Percentiles rank a stretch among this genome's conserved stretches.
These are phyloP conservation scores for Columba livia DNA, from an alignment of 2,113 vertebrate species.

Conservation along the genomic window DNA sequence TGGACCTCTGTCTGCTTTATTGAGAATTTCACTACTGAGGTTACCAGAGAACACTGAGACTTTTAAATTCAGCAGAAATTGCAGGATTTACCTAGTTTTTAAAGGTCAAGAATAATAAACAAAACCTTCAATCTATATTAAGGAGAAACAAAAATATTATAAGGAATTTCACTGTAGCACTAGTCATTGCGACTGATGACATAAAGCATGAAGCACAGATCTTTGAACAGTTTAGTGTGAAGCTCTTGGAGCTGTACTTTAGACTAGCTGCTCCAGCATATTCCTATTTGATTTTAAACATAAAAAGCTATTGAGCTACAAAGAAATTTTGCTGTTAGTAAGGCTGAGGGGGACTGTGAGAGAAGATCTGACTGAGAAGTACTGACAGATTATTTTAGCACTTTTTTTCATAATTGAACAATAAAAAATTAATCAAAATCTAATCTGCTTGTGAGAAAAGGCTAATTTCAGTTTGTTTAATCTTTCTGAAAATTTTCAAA, in stretches of 20 bases:
- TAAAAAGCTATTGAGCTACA: background rate
- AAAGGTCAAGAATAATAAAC: background rate
- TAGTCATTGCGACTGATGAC: background rate
- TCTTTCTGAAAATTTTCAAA: background rate
- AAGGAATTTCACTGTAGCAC: background rate
- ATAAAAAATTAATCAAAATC: background rate
- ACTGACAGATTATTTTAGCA: background rate
- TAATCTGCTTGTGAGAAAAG: background rate
- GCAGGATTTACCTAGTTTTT: background rate
- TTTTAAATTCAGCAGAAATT: background rate
- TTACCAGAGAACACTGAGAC: slow-evolving; percentile 20
- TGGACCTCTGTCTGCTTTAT: slow-evolving; percentile 21
- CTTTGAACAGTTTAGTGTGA: background rate
- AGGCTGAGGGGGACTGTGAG: background rate
- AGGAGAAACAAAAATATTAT: background rate
- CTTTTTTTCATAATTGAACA: background rate
- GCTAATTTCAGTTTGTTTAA: background rate
- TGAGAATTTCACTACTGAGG: background rate
- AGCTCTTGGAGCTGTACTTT: background rate
- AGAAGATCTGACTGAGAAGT: background rate
- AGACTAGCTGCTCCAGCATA: background rate
- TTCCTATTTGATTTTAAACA: background rate
- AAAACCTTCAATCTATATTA: background rate
- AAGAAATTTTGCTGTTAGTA: background rate
- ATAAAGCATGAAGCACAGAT: background rate